These are phyloP conservation scores for Amazona guildingii DNA, from an alignment of 2,113 vertebrate genomes.

Conservation along the genomic window DNA sequence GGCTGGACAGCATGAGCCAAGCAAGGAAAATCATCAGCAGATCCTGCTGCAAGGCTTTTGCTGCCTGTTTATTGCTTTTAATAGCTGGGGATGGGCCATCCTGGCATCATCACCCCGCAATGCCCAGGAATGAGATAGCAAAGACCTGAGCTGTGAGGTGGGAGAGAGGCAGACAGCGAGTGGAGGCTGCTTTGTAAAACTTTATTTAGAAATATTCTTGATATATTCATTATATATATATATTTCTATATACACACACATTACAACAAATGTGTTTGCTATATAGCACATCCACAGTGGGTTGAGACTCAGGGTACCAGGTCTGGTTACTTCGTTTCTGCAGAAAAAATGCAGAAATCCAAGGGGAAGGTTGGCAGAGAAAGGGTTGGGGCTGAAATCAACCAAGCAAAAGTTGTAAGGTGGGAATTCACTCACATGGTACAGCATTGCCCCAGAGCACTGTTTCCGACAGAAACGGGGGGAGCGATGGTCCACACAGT, in stretches of 20 bases:
- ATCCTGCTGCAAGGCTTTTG: not conserved
- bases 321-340: conserved; percentile 80
- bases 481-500: conserved; percentile 52
- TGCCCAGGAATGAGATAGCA: rapidly evolving
- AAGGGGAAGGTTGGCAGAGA: not conserved
- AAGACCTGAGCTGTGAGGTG: rapidly evolving
- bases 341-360: conserved; percentile 82
- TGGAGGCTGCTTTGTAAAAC: conserved; percentile 75
- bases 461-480: not conserved
- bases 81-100: not conserved
- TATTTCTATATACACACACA: conserved; percentile 78
- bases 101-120: rapidly evolving
- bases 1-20: not conserved
- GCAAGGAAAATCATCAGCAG: not conserved
- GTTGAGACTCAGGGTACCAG: conserved; percentile 79
- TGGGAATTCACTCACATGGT: conserved; percentile 69
- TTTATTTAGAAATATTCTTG: conserved; percentile 88
- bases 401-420: not conserved
- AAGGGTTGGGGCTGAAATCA: not conserved
- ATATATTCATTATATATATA: conserved; percentile 86
- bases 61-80: not conserved
- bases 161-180: conserved; percentile 14
- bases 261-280: conserved; percentile 83
- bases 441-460: conserved; percentile 73
- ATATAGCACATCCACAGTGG: conserved; percentile 80